Conservation (phyloP, 2,113 vertebrate genomes). For the Felis chaus region DNA sequence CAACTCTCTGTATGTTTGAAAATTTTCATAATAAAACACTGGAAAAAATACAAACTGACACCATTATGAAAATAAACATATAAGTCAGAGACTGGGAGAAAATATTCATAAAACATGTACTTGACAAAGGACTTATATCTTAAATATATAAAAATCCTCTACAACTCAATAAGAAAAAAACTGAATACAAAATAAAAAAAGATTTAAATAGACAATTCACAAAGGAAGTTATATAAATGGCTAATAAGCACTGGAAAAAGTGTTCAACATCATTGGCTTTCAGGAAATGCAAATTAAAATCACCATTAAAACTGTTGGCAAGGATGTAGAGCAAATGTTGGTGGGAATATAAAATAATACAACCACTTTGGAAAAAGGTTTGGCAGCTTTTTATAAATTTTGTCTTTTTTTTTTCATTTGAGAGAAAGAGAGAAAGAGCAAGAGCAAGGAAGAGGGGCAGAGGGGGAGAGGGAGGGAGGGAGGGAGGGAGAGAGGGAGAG, state of each 20-base stretch:
- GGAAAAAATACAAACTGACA: constrained; percentile 11
- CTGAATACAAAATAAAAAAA: background rate
- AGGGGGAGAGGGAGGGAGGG: too few relatives aligned
- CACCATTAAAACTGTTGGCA: background rate
- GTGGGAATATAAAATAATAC: background rate
- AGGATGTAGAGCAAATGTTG: background rate
- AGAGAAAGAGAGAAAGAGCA: too few relatives aligned
- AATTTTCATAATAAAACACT: constrained; percentile 21
- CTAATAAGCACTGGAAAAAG: background rate
- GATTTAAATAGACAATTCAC: constrained; percentile 2
- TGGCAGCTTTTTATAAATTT: background rate
- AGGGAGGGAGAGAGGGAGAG: too few relatives aligned
- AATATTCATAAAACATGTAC: constrained; percentile 8
- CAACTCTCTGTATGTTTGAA: background rate
- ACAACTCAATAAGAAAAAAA: background rate
- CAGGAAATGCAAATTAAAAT: constrained; percentile 10
- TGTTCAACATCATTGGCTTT: background rate
- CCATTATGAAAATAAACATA: constrained; percentile 23
- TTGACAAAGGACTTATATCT: background rate
- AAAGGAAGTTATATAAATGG: background rate
- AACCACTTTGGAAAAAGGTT: background rate
- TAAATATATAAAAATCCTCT: background rate
- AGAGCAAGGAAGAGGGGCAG: too few relatives aligned
- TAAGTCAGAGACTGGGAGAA: background rate
- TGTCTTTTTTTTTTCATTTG: too few relatives aligned